Evolutionary conservation across 2,113 vertebrate species (phyloP).

Genomic region (Hippocampus comes): DNA sequence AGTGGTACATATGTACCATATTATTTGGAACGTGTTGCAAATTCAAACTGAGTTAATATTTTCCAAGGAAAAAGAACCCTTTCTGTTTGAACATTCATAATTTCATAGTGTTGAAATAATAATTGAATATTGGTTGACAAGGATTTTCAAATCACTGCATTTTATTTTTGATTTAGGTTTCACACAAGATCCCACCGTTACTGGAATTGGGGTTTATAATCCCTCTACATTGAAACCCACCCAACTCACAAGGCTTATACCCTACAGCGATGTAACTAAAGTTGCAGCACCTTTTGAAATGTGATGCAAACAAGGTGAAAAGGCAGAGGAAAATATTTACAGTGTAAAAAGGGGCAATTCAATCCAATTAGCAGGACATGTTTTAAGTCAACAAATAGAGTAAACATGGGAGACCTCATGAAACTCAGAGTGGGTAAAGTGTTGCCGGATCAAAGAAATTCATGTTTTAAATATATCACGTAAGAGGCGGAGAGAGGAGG

Average conservation of each 20-base stretch:
- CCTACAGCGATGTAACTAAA: neutral
- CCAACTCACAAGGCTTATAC: neutral
- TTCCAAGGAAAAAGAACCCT: too few species aligned
- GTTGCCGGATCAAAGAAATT: constrained; percentile 55
- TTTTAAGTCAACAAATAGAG: constrained; percentile 28
- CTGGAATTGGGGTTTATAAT: neutral
- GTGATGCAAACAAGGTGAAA: constrained; percentile 3
- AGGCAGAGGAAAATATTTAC: constrained; percentile 3
- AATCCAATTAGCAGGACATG: constrained; percentile 16
- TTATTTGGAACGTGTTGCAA: too few species aligned
- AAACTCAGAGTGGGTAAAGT: constrained; percentile 28
- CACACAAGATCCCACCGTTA: too few species aligned
- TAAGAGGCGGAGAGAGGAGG: constrained; percentile 33
- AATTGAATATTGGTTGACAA: too few species aligned
- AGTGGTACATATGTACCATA: too few species aligned
- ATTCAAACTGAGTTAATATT: too few species aligned
- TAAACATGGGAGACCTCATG: constrained; percentile 31
- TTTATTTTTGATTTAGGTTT: too few species aligned
- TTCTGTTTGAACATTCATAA: too few species aligned
- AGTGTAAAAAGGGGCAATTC: constrained; percentile 19
- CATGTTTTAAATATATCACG: constrained; percentile 51
- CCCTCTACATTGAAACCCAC: neutral
- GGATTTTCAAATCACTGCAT: too few species aligned
- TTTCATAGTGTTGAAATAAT: too few species aligned
- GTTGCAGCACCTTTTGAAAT: neutral